Evolutionary conservation across 2,888 invertebrate genomes (phyloP), one percentile per base, ranked within the genome.

Genomic region (Scelioninae gen. 2): DNA sequence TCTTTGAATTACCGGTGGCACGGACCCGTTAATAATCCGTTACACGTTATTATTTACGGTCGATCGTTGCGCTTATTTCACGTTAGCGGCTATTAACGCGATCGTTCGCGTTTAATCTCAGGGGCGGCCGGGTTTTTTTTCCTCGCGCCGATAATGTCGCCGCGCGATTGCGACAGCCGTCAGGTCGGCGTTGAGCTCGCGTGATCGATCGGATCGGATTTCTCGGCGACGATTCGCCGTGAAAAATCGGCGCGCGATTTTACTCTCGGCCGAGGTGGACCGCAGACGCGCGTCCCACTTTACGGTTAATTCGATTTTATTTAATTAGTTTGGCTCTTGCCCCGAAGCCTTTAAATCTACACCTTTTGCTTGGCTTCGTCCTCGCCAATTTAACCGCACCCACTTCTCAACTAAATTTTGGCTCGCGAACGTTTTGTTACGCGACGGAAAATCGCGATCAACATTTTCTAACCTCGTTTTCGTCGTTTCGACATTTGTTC

Each of bases 41-140:
- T 72, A 65, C 55, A 43, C 43, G 63, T 73, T 73, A 72, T 72
- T 67, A 72, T 72, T 72, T 60, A 72, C 60, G 25, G 46, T 13
- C 48, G 15, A 16, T 5, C 35, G 48, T 35, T 39, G 39, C 35
- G 50, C 45, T 60, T 37, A 33, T 37, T 58, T 43, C 41, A 41
- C 39, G 52, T 57, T 37, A 58, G 11, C 31, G 45, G 25, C 63
- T 70, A 70, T 63, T 63, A 70, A 57, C 50, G 46, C 50, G 57
- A 70, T 70, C 57, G 63, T 13, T 43, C 39, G n/a, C n/a, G 25
- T 53, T 43, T 63, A 33, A 70, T 70, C 57, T 63, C 50, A n/a
- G 33, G 25, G 28, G 19, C 39, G 33, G 43, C 11, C 9, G 16
- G 13, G 52, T 68, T 60, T 60, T 68, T 37, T 46, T 65, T 46